phyloP scores from a whole-genome alignment of 2,888 invertebrate species.

The Tuberolachnus salignus region DNA sequence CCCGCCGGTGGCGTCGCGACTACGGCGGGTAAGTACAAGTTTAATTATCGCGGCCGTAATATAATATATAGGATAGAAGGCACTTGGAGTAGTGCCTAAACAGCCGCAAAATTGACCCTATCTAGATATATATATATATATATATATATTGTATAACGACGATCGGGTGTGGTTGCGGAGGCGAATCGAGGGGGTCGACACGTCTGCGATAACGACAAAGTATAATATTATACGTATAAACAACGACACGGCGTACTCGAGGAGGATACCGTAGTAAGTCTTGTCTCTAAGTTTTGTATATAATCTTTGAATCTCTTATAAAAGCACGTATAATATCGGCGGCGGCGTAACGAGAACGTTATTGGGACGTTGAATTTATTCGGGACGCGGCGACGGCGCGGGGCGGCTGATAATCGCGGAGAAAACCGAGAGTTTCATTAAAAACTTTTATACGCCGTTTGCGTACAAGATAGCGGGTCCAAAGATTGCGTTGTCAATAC shows the following conservation, averaged over 20 bases:
- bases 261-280: neutral
- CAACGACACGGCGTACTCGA: neutral
- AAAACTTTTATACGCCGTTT: no score
- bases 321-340: constrained; percentile 29
- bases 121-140: no score
- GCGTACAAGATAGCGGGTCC: no score
- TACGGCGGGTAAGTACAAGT: constrained; percentile 13
- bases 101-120: constrained; percentile 52
- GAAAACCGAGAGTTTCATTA: no score
- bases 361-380: constrained; percentile 18
- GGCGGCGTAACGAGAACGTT: neutral
- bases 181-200: neutral
- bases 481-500: no score
- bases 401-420: no score
- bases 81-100: constrained; percentile 51
- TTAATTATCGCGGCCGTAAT: constrained; percentile 48
- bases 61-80: neutral
- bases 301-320: neutral
- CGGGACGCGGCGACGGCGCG: neutral
- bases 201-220: constrained; percentile 48
- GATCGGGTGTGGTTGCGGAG: neutral
- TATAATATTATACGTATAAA: neutral
- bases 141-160: constrained; percentile 22
- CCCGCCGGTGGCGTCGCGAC: neutral
- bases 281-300: neutral